These are phyloP conservation scores for Ricordea florida DNA, from an alignment of 92 coral and sea anemone species.

Conservation along the genomic window DNA sequence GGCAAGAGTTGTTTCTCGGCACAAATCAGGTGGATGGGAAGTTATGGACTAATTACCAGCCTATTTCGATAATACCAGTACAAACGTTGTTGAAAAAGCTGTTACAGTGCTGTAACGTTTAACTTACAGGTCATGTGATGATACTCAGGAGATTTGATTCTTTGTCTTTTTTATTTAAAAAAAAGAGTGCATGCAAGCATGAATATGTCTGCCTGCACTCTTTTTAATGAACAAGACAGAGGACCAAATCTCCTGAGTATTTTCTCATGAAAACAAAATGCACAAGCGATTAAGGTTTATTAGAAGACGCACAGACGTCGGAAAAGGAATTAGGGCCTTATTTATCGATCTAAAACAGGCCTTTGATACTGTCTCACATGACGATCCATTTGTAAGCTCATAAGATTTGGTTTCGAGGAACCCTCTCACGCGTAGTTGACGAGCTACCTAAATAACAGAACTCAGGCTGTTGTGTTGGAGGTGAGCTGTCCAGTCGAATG, in stretches of 20 bases:
- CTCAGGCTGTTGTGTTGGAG: slow-evolving; percentile 22
- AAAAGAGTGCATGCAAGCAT: no score
- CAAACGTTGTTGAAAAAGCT: slow-evolving; percentile 32
- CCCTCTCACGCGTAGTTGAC: slow-evolving; percentile 1
- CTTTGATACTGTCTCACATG: no score
- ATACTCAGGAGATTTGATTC: no score
- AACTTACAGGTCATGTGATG: slow-evolving; percentile 12
- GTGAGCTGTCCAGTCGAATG: slow-evolving; percentile 11
- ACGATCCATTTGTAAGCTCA: no score
- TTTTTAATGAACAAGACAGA: slow-evolving; percentile 15
- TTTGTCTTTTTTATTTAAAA: no score
- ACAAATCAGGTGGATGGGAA: slow-evolving; percentile 33
- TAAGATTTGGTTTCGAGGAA: no score
- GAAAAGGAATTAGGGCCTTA: slow-evolving; percentile 20
- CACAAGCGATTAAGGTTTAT: background rate
- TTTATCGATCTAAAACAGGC: slow-evolving; percentile 9
- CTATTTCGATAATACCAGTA: slow-evolving; percentile 26
- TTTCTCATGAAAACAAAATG: no score
- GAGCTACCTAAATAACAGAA: slow-evolving; percentile 13
- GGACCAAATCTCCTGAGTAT: slow-evolving; percentile 1
- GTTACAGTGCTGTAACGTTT: slow-evolving; percentile 29
- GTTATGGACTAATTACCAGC: slow-evolving; percentile 29
- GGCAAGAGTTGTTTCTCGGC: slow-evolving; percentile 29
- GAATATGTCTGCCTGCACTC: background rate
- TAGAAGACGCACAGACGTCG: no score